Conservation (phyloP, 2,113 vertebrate genomes). For the Osmerus eperlanus region DNA sequence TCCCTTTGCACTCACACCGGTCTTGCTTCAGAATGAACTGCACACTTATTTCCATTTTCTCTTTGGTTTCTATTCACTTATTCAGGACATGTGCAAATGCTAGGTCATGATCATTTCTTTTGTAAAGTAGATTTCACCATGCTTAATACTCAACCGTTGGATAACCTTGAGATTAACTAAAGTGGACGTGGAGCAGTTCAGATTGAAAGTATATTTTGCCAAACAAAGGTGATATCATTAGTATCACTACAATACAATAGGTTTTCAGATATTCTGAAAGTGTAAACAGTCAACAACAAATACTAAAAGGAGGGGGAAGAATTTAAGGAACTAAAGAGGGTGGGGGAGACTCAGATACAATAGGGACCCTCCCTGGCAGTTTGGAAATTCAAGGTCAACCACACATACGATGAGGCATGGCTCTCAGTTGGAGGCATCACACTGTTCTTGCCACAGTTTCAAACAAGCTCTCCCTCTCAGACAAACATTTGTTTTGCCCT, state of each 20-base stretch:
- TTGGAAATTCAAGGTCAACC: slow-evolving; percentile 59
- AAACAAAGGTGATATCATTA: no score
- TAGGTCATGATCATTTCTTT: no score
- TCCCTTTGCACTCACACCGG: slow-evolving; percentile 23
- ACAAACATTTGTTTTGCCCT: background rate
- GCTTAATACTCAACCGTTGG: no score
- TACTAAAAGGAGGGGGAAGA: slow-evolving; percentile 4
- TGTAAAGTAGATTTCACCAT: no score
- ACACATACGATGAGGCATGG: background rate
- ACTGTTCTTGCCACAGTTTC: background rate
- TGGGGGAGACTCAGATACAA: slow-evolving; percentile 45
- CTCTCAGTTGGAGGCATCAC: background rate
- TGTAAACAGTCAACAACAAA: slow-evolving; percentile 8
- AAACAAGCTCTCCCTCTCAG: background rate
- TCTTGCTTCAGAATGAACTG: background rate
- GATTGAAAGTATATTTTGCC: no score
- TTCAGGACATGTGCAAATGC: no score
- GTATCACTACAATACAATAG: no score
- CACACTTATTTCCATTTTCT: background rate
- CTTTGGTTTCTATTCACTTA: no score
- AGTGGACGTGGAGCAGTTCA: no score
- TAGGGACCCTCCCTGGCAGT: slow-evolving; percentile 40
- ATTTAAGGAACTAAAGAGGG: slow-evolving; percentile 43
- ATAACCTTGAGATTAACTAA: no score
- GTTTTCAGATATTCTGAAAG: slow-evolving; percentile 2